Evolutionary conservation across 2,888 invertebrate genomes (phyloP).

Genomic region (Eupithecia insigniata): DNA sequence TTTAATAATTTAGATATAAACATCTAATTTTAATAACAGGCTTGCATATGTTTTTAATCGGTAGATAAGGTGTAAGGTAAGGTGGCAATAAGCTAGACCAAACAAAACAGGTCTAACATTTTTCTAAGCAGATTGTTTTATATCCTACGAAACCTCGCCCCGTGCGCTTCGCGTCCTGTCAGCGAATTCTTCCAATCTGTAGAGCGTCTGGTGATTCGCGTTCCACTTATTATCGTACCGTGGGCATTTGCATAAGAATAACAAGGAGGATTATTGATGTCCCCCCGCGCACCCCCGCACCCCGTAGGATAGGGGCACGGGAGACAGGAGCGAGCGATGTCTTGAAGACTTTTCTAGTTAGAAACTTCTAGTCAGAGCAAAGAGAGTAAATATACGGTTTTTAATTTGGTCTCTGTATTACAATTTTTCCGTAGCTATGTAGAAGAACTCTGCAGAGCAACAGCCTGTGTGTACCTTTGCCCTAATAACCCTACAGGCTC

Average conservation of each 20-base stretch:
- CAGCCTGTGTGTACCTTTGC: background rate
- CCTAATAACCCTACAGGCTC: background rate
- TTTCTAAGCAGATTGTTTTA: background rate
- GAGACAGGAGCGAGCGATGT: background rate
- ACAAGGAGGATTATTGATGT: conserved; percentile 84
- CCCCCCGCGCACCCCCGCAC: conserved; percentile 52
- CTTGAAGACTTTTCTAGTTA: background rate
- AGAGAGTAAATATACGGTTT: background rate
- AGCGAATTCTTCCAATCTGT: conserved; percentile 80
- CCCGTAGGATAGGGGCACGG: background rate
- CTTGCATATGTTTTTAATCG: too few relatives aligned
- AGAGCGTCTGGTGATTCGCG: conserved; percentile 81
- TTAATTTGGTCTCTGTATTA: background rate
- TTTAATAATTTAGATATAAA: too few relatives aligned
- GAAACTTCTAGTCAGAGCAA: background rate
- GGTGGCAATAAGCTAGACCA: background rate
- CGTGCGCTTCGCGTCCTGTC: conserved; percentile 52
- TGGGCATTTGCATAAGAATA: conserved; percentile 83
- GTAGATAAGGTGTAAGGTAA: too few relatives aligned
- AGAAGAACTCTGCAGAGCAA: background rate
- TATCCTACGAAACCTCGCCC: background rate
- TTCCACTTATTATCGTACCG: conserved; percentile 82
- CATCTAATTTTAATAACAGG: too few relatives aligned
- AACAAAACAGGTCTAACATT: background rate
- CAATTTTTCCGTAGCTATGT: background rate